Evolutionary conservation across 2,797 vertebrate genomes (phyloP).

Genomic region (Astyanax mexicanus): DNA sequence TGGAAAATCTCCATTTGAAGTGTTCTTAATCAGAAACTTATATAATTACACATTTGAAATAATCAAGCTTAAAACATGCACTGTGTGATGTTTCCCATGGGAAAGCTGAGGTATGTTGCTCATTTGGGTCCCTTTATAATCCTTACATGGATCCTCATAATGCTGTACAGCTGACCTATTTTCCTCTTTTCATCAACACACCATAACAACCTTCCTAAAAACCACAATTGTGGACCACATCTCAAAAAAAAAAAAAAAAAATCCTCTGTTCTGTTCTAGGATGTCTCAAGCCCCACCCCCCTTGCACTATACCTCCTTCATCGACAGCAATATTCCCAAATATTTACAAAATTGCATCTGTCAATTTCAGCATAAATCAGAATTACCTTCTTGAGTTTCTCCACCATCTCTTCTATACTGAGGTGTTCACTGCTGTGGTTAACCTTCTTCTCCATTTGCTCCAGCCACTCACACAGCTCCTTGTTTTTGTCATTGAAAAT

Average conservation of each 20-base stretch:
- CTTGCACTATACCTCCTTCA: neutral
- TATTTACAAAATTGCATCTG: neutral
- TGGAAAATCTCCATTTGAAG: too few species aligned
- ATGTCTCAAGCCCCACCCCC: neutral
- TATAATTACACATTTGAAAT: neutral
- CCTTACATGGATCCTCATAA: conserved; percentile 27
- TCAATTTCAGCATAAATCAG: neutral
- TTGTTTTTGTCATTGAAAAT: conserved; percentile 94
- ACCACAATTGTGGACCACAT: neutral
- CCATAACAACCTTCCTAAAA: neutral
- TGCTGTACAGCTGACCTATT: conserved; percentile 20
- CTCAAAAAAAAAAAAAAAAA: neutral
- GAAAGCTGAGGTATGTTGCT: conserved; percentile 22
- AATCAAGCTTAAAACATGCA: conserved; percentile 16
- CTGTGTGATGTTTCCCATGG: conserved; percentile 8
- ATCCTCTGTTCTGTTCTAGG: neutral
- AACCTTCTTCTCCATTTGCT: conserved; percentile 92
- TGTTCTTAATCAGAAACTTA: too few species aligned
- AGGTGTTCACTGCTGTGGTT: conserved; percentile 81
- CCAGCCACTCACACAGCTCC: conserved; percentile 92
- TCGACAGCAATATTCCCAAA: neutral
- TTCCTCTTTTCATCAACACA: conserved; percentile 11
- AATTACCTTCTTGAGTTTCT: conserved; percentile 90
- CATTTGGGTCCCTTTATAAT: conserved; percentile 17
- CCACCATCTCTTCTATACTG: conserved; percentile 93